Base-by-base conservation (phyloP, 2,888 invertebrate genomes). In the Osmoderma eremita region DNA sequence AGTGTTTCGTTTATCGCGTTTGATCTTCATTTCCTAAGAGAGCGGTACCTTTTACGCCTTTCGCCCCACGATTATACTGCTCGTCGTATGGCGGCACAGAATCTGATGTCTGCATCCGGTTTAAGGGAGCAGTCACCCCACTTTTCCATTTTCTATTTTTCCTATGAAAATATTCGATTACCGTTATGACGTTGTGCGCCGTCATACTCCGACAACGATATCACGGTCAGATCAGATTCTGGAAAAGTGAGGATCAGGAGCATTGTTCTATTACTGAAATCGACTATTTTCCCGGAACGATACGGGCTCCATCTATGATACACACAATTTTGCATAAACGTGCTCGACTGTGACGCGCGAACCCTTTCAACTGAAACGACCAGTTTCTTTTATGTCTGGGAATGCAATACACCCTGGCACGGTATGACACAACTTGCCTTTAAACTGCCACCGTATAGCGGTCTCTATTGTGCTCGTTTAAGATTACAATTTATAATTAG, bases 11-110 rank as follows among this genome's bases (percentile, higher is more conserved):
- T 74, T 56, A 73, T 73, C 70, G 70, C 17, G 50, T n/a, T n/a
- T 62, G 67, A 74, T 73, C 73, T 73, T 71, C 72, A 73, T 73
- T 73, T 71, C 69, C 72, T 71, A 58, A 38, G 49, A 67, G 65
- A 69, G 61, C 42, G 39, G 1, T 6, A 30, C n/a, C 48, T 12
- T 48, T 20, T 20, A 20, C 18, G 6, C 18, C 18, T 30, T 10
- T 6, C 5, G 10, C 30, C 30, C 30, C 30, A n/a, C n/a, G 30
- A 4, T 30, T 6, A 10, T 30, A 30, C 6, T 6, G 30, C 30
- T 30, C 30, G 30, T 30, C n/a, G n/a, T n/a, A n/a, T n/a, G n/a
- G n/a, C n/a, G n/a, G n/a, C n/a, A n/a, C n/a, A n/a, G n/a, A n/a
- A n/a, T n/a, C 8, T 5, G 30, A 30, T 6, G 30, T 30, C 30